Evolutionary conservation across 2,888 invertebrate genomes (phyloP).

Genomic region (Phytoseiulus persimilis): DNA sequence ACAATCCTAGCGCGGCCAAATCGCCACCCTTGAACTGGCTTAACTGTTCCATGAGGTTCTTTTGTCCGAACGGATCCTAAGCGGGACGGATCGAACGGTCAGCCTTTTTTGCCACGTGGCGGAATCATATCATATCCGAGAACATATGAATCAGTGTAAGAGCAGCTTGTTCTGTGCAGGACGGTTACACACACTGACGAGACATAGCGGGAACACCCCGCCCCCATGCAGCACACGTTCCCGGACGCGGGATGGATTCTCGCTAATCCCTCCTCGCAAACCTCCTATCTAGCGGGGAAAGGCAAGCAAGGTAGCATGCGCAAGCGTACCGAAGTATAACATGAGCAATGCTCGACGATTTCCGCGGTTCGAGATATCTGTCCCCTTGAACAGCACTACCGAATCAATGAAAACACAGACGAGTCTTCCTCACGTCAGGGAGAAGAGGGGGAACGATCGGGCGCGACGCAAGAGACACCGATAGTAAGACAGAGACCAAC

Average conservation of each 20-base stretch:
- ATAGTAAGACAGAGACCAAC: not conserved
- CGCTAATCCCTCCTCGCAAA: not conserved
- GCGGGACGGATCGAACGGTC: not conserved
- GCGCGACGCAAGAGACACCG: not conserved
- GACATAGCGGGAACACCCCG: not conserved
- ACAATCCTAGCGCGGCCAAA: not conserved
- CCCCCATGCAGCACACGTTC: not conserved
- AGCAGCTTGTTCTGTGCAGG: not conserved
- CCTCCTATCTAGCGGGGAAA: not conserved
- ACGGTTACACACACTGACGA: not conserved
- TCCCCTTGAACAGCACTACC: too few species aligned
- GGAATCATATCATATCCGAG: not conserved
- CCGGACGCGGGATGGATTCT: not conserved
- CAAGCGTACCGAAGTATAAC: not conserved
- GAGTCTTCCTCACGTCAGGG: not conserved
- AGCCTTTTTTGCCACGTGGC: not conserved
- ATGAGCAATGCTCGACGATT: too few species aligned
- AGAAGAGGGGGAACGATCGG: not conserved
- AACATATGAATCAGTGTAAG: not conserved
- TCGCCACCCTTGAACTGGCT: not conserved
- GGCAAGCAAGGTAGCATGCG: not conserved
- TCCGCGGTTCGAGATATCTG: too few species aligned
- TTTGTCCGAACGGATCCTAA: not conserved
- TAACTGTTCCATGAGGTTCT: conserved; percentile 29
- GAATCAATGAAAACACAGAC: too few species aligned